Percentiles rank a stretch among this genome's conserved stretches.
Conservation (phyloP, 2,888 invertebrate species). For the Dichetophora obliterata region DNA sequence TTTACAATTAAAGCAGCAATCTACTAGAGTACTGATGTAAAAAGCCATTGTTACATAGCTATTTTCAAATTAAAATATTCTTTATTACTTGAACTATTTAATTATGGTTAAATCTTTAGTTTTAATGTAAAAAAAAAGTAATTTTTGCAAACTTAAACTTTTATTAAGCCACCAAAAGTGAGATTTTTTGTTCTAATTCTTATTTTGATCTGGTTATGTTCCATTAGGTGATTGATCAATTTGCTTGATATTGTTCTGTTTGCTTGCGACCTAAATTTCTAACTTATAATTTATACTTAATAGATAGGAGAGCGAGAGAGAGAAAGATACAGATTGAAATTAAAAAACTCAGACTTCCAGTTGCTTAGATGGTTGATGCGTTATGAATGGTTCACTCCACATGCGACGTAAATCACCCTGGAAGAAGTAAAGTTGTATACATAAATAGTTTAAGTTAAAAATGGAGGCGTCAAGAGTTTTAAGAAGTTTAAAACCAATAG, state of each 20-base stretch:
- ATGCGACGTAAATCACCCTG: conserved; percentile 96
- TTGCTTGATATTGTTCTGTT: conserved; percentile 45
- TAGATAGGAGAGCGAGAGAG: conserved; percentile 46
- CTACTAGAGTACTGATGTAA: too few relatives aligned
- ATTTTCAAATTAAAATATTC: neutral
- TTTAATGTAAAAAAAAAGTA: neutral
- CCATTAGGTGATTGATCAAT: conserved; percentile 41
- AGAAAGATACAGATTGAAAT: conserved; percentile 51
- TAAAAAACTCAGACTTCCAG: conserved; percentile 79
- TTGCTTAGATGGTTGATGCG: conserved; percentile 84
- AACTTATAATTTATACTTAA: conserved; percentile 53
- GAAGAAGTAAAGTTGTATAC: conserved; percentile 44
- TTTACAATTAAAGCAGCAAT: neutral
- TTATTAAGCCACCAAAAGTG: conserved; percentile 2
- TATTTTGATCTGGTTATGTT: conserved; percentile 42
- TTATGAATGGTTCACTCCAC: conserved; percentile 97
- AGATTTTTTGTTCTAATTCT: conserved; percentile 25
- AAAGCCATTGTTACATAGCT: neutral
- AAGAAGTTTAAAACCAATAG: too few relatives aligned
- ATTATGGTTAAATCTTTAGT: neutral
- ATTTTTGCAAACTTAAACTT: neutral
- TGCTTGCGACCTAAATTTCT: conserved; percentile 48
- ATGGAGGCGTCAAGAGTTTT: too few relatives aligned
- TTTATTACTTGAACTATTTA: neutral
- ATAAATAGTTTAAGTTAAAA: too few relatives aligned